Base-by-base conservation (phyloP, 2,888 invertebrate genomes). In the Heliconius ismenius region DNA sequence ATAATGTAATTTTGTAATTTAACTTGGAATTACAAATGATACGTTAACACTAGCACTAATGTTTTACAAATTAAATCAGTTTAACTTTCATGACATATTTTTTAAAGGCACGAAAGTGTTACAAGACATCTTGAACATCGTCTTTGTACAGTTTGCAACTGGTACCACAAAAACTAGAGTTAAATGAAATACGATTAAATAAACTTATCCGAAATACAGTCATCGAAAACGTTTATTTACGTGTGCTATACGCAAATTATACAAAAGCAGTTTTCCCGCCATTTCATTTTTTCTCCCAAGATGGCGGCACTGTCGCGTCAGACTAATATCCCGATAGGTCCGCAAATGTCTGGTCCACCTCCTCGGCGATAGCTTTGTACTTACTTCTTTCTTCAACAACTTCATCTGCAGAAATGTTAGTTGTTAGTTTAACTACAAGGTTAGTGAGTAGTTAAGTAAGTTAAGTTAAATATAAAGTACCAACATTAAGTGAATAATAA, bases 311-410 rank as follows among this genome's bases (percentile, higher is more conserved):
- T 75, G 80, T 82, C 79, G 81, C 78, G 76, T 83, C 82, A 72
- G 10, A 24, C 73, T 96, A 98, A 94, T 98, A 98, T 87, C 98
- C 98, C 88, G 98, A 97, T 88, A 99, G 95, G 93, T 99, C 99
- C 83, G 98, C 98, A 93, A 98, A 98, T 81, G 98, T 98, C 92
- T 97, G 97, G 95, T 99, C 99, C 96, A 99, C 96, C 95, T 99
- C 99, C 91, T 99, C 98, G 86, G 98, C 98, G 92, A 99, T 99
- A 83, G 97, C 97, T 96, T 99, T 99, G 96, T 98, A 99, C 95
- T 98, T 98, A 95, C 98, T 98, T 95, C 98, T 98, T 90, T 98
- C 98, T 92, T 96, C 96, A 84, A 97, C 95, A 88, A 98, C 95
- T 90, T 98, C 98, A 94, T 98, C 98, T 98, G 96, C 83, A 95